Evolutionary conservation across 1,140 invertebrate species (phyloP).

Genomic region (Lamellibrachia luymesi): DNA sequence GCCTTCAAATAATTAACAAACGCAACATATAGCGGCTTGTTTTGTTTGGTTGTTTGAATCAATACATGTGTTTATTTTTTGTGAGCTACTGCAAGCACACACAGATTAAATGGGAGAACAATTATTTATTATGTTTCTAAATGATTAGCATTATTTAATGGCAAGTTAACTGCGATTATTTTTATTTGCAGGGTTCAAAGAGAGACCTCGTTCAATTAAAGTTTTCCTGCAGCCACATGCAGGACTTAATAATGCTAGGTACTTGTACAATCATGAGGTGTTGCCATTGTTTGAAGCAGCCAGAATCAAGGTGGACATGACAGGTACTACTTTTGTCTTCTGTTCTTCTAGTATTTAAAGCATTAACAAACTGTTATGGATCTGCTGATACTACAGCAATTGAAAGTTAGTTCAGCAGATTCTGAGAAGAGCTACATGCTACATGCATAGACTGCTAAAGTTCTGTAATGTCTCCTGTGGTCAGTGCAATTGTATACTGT

Average conservation of each 20-base stretch:
- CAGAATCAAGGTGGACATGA: slow-evolving; percentile 34
- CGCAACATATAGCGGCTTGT: background rate
- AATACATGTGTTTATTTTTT: no score
- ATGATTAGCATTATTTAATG: slow-evolving; percentile 32
- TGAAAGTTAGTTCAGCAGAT: no score
- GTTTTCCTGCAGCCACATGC: slow-evolving; percentile 41
- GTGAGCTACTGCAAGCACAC: background rate
- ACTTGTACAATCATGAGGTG: slow-evolving; percentile 35
- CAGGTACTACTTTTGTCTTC: slow-evolving; percentile 6
- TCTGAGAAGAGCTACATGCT: no score
- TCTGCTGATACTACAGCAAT: no score
- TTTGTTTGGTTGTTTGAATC: no score
- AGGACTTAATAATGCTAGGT: slow-evolving; percentile 33
- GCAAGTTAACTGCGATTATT: background rate
- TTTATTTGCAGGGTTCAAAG: slow-evolving; percentile 26
- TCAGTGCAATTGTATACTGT: no score
- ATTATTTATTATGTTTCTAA: slow-evolving; percentile 19
- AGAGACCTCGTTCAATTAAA: slow-evolving; percentile 38
- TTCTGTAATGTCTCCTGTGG: no score
- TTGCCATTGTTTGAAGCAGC: slow-evolving; percentile 39
- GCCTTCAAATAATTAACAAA: background rate
- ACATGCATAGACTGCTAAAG: no score
- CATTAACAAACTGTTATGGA: background rate
- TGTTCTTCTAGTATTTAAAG: background rate
- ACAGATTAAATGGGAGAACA: background rate